Conservation (phyloP, 2,888 invertebrate species). For the Tetropium fuscum region DNA sequence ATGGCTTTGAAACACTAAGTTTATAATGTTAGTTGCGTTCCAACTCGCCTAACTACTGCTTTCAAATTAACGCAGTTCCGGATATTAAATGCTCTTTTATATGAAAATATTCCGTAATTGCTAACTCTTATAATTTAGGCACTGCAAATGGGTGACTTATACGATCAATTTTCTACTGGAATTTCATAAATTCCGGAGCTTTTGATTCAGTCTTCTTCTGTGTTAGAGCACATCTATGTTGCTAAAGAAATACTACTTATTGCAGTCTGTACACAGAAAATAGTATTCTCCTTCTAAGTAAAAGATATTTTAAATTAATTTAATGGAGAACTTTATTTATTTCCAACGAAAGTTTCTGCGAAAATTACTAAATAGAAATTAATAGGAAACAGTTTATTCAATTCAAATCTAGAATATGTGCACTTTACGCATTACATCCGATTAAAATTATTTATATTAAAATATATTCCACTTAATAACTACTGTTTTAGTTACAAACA, state of each 20-base stretch:
- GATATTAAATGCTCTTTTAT: constrained; percentile 45
- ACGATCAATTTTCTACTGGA: not conserved
- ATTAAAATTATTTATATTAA: too few species aligned
- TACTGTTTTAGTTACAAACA: too few species aligned
- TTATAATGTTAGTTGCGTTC: constrained; percentile 46
- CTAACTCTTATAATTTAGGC: constrained; percentile 16
- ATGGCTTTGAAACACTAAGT: constrained; percentile 47
- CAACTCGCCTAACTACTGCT: constrained; percentile 42
- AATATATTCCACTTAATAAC: too few species aligned
- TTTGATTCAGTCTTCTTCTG: not conserved
- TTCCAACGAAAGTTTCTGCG: not conserved
- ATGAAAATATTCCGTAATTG: constrained; percentile 32
- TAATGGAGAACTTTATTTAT: too few species aligned
- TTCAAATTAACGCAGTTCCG: constrained; percentile 42
- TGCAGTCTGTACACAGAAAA: too few species aligned
- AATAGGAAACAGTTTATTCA: not conserved
- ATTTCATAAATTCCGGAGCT: not conserved
- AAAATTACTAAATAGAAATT: not conserved
- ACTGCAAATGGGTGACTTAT: not conserved
- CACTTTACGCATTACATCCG: too few species aligned
- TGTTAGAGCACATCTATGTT: not conserved
- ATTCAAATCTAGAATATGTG: not conserved
- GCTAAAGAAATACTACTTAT: too few species aligned
- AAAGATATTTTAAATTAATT: too few species aligned
- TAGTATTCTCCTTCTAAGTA: too few species aligned